Evolutionary conservation across 2,888 invertebrate species (phyloP).

Genomic region (Yponomeuta plumbellus): DNA sequence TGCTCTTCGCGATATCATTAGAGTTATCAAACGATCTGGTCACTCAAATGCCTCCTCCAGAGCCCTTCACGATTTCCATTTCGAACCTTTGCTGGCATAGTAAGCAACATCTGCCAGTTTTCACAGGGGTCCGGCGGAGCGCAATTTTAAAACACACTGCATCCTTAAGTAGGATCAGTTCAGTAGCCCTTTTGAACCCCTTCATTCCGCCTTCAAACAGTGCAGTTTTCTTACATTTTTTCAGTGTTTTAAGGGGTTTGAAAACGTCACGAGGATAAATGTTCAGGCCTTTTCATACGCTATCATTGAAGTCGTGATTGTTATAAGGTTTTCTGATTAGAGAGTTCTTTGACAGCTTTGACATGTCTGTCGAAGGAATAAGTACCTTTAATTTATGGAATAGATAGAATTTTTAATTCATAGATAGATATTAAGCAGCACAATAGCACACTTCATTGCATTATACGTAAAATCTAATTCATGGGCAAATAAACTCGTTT

Average conservation of each 20-base stretch:
- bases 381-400: too few species aligned
- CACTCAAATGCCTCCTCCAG: conserved; percentile 31
- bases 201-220: conserved; percentile 1
- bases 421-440: too few species aligned
- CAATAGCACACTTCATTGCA: too few species aligned
- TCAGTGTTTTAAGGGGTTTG: not conserved
- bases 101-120: conserved; percentile 54
- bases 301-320: too few species aligned
- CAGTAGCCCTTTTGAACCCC: not conserved
- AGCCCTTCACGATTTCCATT: conserved; percentile 21
- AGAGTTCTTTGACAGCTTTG: too few species aligned
- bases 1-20: too few species aligned
- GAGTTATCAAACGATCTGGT: too few species aligned
- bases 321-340: too few species aligned
- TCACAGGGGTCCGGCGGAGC: conserved; percentile 61
- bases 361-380: too few species aligned
- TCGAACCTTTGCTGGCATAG: conserved; percentile 31
- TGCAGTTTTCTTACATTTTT: not conserved
- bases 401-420: too few species aligned
- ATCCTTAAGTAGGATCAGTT: conserved; percentile 35
- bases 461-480: too few species aligned
- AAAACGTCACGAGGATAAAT: not conserved
- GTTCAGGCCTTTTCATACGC: not conserved
- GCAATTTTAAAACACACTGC: conserved; percentile 49
- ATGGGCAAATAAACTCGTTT: too few species aligned